A percentile compares a stretch with the other conserved stretches of the same genome.
phyloP scores from a whole-genome alignment of 2,113 vertebrate species.

The Cochlearius cochlearius region DNA sequence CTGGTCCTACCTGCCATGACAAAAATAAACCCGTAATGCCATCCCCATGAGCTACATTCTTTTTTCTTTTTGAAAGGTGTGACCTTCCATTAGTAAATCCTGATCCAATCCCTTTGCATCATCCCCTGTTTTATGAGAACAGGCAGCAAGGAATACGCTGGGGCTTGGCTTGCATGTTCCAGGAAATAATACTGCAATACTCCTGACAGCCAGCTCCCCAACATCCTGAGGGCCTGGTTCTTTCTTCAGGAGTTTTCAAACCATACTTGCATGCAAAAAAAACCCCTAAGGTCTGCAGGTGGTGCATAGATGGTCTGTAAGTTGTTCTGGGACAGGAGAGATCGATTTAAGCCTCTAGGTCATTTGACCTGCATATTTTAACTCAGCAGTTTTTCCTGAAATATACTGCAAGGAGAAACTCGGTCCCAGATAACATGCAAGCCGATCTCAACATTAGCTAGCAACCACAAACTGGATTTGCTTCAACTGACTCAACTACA shows the following conservation, averaged over 20 bases:
- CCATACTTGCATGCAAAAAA: neutral
- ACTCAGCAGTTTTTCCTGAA: neutral
- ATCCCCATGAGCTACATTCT: accelerated
- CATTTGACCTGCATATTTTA: neutral
- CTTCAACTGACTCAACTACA: neutral
- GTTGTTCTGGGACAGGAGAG: neutral
- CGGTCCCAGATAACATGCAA: neutral
- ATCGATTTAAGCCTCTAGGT: neutral
- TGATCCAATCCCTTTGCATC: neutral
- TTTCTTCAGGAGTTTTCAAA: neutral
- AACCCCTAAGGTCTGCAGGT: neutral
- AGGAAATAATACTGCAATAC: neutral
- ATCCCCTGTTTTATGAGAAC: neutral
- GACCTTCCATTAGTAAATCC: neutral
- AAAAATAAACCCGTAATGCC: neutral
- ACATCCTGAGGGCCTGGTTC: neutral
- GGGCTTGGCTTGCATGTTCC: neutral
- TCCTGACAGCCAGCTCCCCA: neutral
- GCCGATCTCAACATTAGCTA: neutral
- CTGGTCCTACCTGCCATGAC: neutral
- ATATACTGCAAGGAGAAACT: neutral
- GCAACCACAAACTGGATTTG: neutral
- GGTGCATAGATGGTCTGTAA: neutral
- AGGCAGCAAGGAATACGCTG: neutral
- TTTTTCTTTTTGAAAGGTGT: neutral